Conservation (phyloP, 2,797 vertebrate species). For the Parotocinclus haroldoi region DNA sequence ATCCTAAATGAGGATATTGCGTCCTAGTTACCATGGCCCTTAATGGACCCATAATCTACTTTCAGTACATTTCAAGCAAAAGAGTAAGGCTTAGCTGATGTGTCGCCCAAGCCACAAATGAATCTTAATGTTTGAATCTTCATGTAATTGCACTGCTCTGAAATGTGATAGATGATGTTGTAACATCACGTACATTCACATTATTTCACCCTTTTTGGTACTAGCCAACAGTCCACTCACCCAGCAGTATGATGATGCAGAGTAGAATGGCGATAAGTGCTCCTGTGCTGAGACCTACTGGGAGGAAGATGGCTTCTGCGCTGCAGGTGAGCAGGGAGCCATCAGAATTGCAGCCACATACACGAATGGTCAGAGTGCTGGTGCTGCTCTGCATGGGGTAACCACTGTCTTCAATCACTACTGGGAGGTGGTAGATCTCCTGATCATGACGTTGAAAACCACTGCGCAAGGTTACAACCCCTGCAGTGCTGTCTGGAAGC, state of each 20-base stretch:
- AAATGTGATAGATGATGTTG: not conserved
- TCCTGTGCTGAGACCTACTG: conserved; percentile 94
- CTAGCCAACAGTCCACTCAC: conserved; percentile 67
- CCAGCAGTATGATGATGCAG: conserved; percentile 91
- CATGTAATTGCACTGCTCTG: no score
- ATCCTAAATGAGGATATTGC: no score
- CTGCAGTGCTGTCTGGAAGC: conserved; percentile 90
- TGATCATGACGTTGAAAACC: conserved; percentile 87
- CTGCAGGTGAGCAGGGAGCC: conserved; percentile 91
- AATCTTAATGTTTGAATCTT: no score
- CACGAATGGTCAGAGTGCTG: conserved; percentile 89
- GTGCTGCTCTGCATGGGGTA: conserved; percentile 94
- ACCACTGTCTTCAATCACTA: conserved; percentile 91
- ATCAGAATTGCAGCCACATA: conserved; percentile 88
- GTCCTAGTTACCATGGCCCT: no score
- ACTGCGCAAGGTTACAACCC: conserved; percentile 82
- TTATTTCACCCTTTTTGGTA: not conserved
- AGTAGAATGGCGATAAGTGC: conserved; percentile 93
- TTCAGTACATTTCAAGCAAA: no score
- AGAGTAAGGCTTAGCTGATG: no score
- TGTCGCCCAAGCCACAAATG: no score
- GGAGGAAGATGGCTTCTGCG: conserved; percentile 91
- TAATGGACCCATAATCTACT: no score
- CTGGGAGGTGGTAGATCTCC: conserved; percentile 85
- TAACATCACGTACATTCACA: not conserved